phyloP scores from a whole-genome alignment of 92 coral and sea anemone genomes.

The Galaxea fascicularis region DNA sequence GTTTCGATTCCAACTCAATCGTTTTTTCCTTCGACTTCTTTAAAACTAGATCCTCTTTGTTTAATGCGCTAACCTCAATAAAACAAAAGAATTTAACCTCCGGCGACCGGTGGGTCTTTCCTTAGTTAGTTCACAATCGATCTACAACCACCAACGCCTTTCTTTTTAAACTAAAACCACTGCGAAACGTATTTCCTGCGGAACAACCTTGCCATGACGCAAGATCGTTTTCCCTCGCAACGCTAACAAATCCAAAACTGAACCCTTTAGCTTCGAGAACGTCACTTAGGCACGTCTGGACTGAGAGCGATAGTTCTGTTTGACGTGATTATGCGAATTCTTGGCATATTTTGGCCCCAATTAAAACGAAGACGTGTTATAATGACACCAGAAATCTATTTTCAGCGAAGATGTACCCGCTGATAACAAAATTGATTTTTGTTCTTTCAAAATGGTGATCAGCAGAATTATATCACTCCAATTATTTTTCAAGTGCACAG shows the following conservation, averaged over 20 bases:
- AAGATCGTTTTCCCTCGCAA: constrained; percentile 30
- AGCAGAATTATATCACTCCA: too few relatives aligned
- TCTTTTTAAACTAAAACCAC: constrained; percentile 1
- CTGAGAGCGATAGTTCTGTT: constrained; percentile 17
- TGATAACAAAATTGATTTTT: too few relatives aligned
- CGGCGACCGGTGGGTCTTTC: constrained; percentile 20
- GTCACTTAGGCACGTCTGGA: constrained; percentile 14
- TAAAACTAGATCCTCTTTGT: neutral
- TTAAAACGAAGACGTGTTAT: neutral
- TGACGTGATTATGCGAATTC: constrained; percentile 25
- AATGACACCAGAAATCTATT: too few relatives aligned
- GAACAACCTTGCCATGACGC: constrained; percentile 20
- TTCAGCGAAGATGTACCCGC: too few relatives aligned
- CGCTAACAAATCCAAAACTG: constrained; percentile 5
- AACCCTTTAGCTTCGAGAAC: neutral
- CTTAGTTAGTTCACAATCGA: constrained; percentile 1
- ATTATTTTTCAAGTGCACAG: neutral
- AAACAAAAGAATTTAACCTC: constrained; percentile 17
- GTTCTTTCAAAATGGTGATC: too few relatives aligned
- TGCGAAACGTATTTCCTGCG: constrained; percentile 44
- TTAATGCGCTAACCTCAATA: constrained; percentile 9
- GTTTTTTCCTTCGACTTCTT: constrained; percentile 8
- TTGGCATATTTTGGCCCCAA: constrained; percentile 16
- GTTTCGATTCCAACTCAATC: neutral
- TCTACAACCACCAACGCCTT: constrained; percentile 28